Evolutionary conservation across 2,797 vertebrate species (phyloP).

Genomic region (Scarus forsteni): DNA sequence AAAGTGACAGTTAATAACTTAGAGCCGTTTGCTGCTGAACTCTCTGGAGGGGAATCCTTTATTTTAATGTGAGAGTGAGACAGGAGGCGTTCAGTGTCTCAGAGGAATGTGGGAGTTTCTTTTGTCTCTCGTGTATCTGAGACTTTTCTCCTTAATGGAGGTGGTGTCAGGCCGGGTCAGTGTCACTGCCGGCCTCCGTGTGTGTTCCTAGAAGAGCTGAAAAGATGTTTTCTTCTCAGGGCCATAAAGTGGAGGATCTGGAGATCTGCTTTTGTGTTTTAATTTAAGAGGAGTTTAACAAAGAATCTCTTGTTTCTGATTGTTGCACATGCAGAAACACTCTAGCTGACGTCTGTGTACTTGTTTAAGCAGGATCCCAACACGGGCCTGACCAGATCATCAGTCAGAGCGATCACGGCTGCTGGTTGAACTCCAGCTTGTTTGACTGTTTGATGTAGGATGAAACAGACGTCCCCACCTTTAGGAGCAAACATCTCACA

Average conservation of each 20-base stretch:
- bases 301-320: slow-evolving; percentile 44
- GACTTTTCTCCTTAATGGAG: slow-evolving; percentile 38
- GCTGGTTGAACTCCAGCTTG: neutral
- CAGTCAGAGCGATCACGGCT: neutral
- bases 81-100: slow-evolving; percentile 15
- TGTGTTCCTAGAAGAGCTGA: slow-evolving; percentile 40
- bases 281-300: slow-evolving; percentile 48
- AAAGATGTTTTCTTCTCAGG: slow-evolving; percentile 56
- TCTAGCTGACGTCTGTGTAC: neutral
- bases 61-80: slow-evolving; percentile 3
- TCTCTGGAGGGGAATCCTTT: slow-evolving; percentile 32
- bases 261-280: slow-evolving; percentile 50
- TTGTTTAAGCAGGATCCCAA: slow-evolving; percentile 33
- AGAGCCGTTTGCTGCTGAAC: slow-evolving; percentile 47
- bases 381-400: neutral
- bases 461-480: neutral
- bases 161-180: slow-evolving; percentile 61
- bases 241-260: slow-evolving; percentile 63
- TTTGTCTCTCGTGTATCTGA: slow-evolving; percentile 45
- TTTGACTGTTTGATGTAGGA: neutral
- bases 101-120: slow-evolving; percentile 57
- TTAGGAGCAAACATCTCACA: neutral
- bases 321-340: neutral
- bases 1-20: slow-evolving; percentile 36
- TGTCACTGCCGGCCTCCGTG: slow-evolving; percentile 41